Base-by-base conservation (phyloP, 1,140 invertebrate species). In the Lasaia peninsularis region DNA sequence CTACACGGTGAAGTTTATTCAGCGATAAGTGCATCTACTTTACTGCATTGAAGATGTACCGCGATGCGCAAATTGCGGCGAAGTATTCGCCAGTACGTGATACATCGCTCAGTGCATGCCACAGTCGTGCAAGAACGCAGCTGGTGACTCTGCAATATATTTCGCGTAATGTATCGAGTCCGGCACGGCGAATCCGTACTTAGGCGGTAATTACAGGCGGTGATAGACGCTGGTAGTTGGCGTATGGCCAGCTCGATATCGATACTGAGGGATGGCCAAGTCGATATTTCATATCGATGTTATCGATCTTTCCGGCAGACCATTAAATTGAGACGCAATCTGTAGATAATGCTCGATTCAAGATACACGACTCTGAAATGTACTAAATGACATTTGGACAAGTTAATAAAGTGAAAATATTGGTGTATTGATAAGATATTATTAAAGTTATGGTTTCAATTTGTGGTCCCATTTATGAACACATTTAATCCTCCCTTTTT, bases 211-310 rank as follows among this genome's bases (percentile, higher is more conserved):
- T 69, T 67, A 67, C 57, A 56, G 56, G 31, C 35, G 53, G 52
- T 64, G 60, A 53, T 66, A 65, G 56, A 65, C 50, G 56, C 37
- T 40, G 31, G 52, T 33, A 37, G 61, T 59, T 69, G 67, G 67
- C 67, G 61, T 20, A 49, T 62, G 67, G 58, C 67, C 67, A 69
- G 61, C 40, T 20, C 44, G 50, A 50, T 58, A 63, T 51, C 65
- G 58, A 67, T 62, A 65, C 54, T 50, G 51, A 63, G 60, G 61
- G 61, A 62, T 62, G 63, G 34, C 40, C 55, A 34, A 52, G 54
- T 57, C 63, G 55, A 63, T 66, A 69, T 62, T 62, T 66, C 64
- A 69, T 69, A 69, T 69, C 61, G 58, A 69, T 56, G 53, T 44
- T 40, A 62, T 69, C 54, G 58, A 66, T 66, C 61, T 69, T 66